These are phyloP conservation scores for Anastrepha obliqua DNA, from an alignment of 1,140 invertebrate species.

Conservation along the genomic window DNA sequence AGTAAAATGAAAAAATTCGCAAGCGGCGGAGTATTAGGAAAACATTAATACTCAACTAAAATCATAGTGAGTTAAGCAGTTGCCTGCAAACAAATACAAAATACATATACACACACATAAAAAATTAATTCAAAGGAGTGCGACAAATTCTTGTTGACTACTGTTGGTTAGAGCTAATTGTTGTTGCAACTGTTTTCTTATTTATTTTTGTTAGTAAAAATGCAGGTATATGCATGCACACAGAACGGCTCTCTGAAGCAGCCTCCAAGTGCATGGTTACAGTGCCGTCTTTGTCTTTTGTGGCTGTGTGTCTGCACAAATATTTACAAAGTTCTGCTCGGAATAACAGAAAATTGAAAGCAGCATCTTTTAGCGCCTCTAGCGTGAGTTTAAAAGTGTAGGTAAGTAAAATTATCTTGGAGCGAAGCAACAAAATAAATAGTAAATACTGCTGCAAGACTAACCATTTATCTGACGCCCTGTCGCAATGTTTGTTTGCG, in stretches of 20 bases:
- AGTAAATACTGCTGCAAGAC: not conserved
- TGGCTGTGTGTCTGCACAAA: not conserved
- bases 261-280: not conserved
- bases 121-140: constrained; percentile 6
- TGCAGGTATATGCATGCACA: constrained; percentile 1
- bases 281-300: not conserved
- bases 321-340: not conserved
- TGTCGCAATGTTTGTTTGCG: not conserved
- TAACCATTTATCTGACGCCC: not conserved
- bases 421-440: not conserved
- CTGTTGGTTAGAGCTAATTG: not conserved
- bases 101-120: not conserved
- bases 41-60: not conserved
- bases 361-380: constrained; percentile 38
- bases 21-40: not conserved
- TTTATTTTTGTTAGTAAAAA: constrained; percentile 8
- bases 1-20: not conserved
- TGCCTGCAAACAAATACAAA: not conserved
- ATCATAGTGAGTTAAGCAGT: not conserved
- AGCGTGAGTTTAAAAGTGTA: not conserved
- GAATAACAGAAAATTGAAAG: constrained; percentile 20
- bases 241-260: not conserved
- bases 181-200: not conserved
- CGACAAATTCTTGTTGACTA: constrained; percentile 32
- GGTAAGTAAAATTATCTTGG: constrained; percentile 2